These are phyloP conservation scores for Blastobasis lacticolella DNA, from an alignment of 2,888 invertebrate species.

Conservation along the genomic window DNA sequence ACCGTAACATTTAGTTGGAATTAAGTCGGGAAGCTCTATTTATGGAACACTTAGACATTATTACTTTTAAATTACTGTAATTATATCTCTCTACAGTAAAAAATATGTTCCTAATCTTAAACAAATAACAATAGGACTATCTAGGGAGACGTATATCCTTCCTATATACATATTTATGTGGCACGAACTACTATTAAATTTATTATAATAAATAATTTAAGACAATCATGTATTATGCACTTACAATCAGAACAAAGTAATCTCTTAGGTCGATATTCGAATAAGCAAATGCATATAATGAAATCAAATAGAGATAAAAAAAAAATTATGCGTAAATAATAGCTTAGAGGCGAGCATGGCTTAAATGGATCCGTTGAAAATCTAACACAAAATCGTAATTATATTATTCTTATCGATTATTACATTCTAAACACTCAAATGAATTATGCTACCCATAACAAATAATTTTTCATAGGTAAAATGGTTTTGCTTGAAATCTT, in stretches of 20 bases:
- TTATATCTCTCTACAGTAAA: slow-evolving; percentile 51
- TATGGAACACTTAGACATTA: slow-evolving; percentile 47
- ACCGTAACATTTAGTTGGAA: slow-evolving; percentile 49
- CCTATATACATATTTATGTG: slow-evolving; percentile 50
- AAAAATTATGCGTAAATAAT: too few relatives aligned
- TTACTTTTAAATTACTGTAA: slow-evolving; percentile 39
- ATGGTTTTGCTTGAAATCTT: slow-evolving; percentile 8
- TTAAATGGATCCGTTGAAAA: too few relatives aligned
- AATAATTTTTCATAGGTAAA: slow-evolving; percentile 1
- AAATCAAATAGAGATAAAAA: too few relatives aligned
- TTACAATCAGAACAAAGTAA: too few relatives aligned
- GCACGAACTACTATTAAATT: slow-evolving; percentile 54
- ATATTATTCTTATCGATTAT: not conserved
- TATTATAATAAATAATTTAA: slow-evolving; percentile 18
- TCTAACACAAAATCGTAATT: too few relatives aligned
- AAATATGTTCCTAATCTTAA: slow-evolving; percentile 52
- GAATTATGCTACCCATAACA: not conserved
- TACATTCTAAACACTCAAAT: slow-evolving; percentile 4
- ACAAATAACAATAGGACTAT: slow-evolving; percentile 62
- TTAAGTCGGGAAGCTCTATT: slow-evolving; percentile 63
- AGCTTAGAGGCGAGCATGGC: too few relatives aligned
- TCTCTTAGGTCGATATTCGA: too few relatives aligned
- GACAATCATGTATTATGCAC: too few relatives aligned
- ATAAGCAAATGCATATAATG: too few relatives aligned
- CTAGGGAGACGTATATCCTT: slow-evolving; percentile 58